Evolutionary conservation across 2,113 vertebrate genomes (phyloP), one percentile per base, ranked within the genome.

Genomic region (Balaenoptera acutorostrata): DNA sequence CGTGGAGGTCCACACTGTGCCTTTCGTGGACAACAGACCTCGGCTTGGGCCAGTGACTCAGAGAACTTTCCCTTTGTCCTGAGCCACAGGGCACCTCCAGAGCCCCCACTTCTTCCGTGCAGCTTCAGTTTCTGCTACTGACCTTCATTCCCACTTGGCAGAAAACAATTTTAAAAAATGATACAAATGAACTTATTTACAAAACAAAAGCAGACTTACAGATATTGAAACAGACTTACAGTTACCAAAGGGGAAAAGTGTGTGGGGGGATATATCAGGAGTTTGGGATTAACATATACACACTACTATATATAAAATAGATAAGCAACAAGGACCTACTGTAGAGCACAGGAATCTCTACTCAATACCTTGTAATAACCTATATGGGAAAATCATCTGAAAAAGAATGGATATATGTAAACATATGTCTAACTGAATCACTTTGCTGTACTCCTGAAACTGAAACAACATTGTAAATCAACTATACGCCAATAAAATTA

Each of bases 1-100:
- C 0, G 0, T 15, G 41, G 20, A 13, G 52, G 20, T 44, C 27
- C 13, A 3, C 1, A 0, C n/a, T 33, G 25, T 7, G 75, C 11
- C 25, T 33, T 15, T 66, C 27, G 31, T 0, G 4, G n/a, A 39
- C 27, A 44, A 36, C 14, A 15, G 14, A 9, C 13, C 39, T 49
- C 1, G 4, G 27, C 1, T 0, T 25, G 33, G 39, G 23, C 18
- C 20, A 31, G 36, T 1, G 2, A 21, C 29, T 59, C 31, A 36
- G 39, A 68, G 71, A 49, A 36, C 49, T 36, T 61, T 44, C 8
- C 6, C 6, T 31, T 6, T 29, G 8, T 46, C 44, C 3, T 25
- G 20, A 1, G 0, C 36, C 5, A 21, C 33, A 15, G 21, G 1
- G 3, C 2, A 1, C 14, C 49, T 80, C 12, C 13, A n/a, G 1